These are phyloP conservation scores for Dynastes grantii DNA, from an alignment of 2,888 invertebrate species.

Conservation along the genomic window DNA sequence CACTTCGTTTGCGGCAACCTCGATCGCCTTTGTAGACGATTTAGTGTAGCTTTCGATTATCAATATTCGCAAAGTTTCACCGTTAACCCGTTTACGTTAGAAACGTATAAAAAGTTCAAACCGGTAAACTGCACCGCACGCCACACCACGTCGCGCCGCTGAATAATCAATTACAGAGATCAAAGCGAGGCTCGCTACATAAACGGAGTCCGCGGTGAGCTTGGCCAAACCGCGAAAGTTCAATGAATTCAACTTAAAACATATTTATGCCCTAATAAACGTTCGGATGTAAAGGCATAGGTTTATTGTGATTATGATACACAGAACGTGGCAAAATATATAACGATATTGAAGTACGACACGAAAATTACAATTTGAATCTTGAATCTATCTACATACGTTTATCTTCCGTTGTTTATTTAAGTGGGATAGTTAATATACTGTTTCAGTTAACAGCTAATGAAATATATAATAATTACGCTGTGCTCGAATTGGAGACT, in stretches of 20 bases:
- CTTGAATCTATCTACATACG: too few species aligned
- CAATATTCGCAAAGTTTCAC: constrained; percentile 13
- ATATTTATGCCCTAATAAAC: constrained; percentile 37
- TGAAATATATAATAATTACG: too few species aligned
- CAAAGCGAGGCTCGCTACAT: constrained; percentile 23
- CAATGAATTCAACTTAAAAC: constrained; percentile 30
- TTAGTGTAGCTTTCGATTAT: constrained; percentile 8
- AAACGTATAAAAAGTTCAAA: constrained; percentile 22
- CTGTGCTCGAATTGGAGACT: too few species aligned
- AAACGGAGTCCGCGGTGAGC: constrained; percentile 9
- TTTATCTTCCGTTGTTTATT: too few species aligned
- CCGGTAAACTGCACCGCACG: constrained; percentile 21
- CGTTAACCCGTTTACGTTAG: neutral
- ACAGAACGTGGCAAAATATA: too few species aligned
- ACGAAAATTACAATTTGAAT: too few species aligned
- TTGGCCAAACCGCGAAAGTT: constrained; percentile 2
- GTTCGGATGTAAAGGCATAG: neutral
- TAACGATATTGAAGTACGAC: too few species aligned
- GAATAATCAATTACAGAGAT: constrained; percentile 39
- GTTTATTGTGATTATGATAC: too few species aligned
- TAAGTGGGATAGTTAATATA: too few species aligned
- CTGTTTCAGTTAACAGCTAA: too few species aligned
- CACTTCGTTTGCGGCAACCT: constrained; percentile 1
- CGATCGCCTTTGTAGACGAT: neutral
- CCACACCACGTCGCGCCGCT: neutral